Conservation (phyloP, 2,888 invertebrate genomes). For the Pristionchus exspectatus region DNA sequence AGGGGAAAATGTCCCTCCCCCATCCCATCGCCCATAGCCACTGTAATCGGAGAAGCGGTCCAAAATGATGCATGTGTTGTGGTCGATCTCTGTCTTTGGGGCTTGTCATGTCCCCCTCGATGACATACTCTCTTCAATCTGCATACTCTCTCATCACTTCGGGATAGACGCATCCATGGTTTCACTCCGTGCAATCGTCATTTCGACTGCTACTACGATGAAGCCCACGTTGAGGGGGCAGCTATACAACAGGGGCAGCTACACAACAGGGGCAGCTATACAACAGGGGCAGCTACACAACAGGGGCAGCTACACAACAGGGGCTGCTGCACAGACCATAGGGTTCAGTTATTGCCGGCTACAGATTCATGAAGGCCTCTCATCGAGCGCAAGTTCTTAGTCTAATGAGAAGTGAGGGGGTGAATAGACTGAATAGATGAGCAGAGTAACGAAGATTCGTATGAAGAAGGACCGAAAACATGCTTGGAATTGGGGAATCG, state of each 20-base stretch:
- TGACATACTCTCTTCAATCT: background rate
- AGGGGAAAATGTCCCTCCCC: background rate
- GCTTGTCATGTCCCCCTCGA: background rate
- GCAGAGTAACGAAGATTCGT: background rate
- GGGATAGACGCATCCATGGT: too few relatives aligned
- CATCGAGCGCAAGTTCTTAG: background rate
- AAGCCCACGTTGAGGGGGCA: background rate
- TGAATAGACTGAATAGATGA: constrained; percentile 27
- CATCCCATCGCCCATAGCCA: background rate
- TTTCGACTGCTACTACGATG: too few relatives aligned
- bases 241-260: background rate
- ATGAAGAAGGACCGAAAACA: background rate
- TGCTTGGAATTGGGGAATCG: background rate
- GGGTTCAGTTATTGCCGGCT: background rate
- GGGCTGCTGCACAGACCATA: background rate
- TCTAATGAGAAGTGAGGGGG: constrained; percentile 15
- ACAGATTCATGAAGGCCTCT: background rate
- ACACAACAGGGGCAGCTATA: too few relatives aligned
- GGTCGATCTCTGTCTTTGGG: background rate
- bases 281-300: background rate
- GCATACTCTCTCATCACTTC: background rate
- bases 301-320: too few relatives aligned
- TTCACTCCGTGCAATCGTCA: too few relatives aligned
- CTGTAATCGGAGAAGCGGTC: too few relatives aligned
- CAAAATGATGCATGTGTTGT: constrained; percentile 33